Percentiles rank a stretch among this genome's conserved stretches.
phyloP scores from a whole-genome alignment of 2,113 vertebrate genomes.

The Syrrhaptes paradoxus region DNA sequence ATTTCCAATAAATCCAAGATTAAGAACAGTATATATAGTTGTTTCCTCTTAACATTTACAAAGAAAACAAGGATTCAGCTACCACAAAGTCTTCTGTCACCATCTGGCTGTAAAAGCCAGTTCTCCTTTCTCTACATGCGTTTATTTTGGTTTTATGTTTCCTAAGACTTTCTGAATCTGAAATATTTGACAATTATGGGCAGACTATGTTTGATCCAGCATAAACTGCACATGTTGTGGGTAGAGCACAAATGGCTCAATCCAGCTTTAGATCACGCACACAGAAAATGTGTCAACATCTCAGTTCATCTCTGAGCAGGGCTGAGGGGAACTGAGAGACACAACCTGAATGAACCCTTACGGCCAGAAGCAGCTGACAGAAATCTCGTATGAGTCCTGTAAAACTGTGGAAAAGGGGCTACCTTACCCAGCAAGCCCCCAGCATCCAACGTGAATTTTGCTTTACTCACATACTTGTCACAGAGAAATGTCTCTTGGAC shows the following conservation, averaged over 20 bases:
- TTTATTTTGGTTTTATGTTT: neutral
- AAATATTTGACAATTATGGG: neutral
- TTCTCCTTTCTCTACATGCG: neutral
- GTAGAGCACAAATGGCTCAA: neutral
- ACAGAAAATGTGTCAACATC: neutral
- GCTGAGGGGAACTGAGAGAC: neutral
- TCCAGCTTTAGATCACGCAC: neutral
- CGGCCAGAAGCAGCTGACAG: fast-evolving
- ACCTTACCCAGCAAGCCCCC: neutral
- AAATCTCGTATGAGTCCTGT: neutral
- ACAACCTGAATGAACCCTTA: neutral
- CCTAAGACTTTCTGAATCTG: neutral
- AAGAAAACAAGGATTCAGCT: neutral
- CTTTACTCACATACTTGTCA: neutral
- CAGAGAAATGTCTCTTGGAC: neutral
- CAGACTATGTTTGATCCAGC: neutral
- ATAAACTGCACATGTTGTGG: neutral
- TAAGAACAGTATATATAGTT: neutral
- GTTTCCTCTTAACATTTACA: neutral
- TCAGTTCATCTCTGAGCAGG: neutral
- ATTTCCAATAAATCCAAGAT: neutral
- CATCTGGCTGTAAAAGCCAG: neutral
- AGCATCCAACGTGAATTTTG: neutral
- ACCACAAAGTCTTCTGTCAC: neutral
- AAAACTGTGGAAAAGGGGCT: neutral